These are phyloP conservation scores for Mustela erminea DNA, from an alignment of 2,797 vertebrate genomes.

Conservation along the genomic window DNA sequence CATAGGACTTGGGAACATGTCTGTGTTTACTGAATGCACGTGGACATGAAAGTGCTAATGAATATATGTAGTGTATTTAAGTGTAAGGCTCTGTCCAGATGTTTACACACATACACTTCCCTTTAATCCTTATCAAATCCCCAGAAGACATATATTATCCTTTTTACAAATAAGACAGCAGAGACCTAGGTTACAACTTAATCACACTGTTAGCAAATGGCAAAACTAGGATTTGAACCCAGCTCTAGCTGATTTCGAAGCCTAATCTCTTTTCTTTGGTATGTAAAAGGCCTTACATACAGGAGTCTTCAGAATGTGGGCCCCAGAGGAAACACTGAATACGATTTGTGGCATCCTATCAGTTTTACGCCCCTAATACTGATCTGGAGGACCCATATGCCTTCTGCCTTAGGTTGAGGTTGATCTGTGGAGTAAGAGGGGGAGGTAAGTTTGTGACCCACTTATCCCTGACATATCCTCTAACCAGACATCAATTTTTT, in stretches of 20 bases:
- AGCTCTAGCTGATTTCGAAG: background rate
- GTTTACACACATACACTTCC: background rate
- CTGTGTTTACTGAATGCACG: background rate
- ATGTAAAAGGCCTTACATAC: background rate
- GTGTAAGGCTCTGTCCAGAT: background rate
- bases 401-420: background rate
- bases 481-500: background rate
- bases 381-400: background rate
- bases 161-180: background rate
- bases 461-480: accelerated
- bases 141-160: background rate
- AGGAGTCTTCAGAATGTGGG: background rate
- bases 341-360: background rate
- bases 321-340: background rate
- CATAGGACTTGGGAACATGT: background rate
- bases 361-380: background rate
- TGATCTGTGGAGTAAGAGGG: background rate
- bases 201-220: background rate
- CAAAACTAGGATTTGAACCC: background rate
- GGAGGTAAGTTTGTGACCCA: background rate
- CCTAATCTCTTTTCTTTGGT: background rate
- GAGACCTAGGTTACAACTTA: background rate
- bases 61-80: background rate
- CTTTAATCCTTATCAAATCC: background rate
- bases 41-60: background rate